Evolutionary conservation across 2,888 invertebrate genomes (phyloP), one percentile per base, ranked within the genome.

Genomic region (Muscina levida): DNA sequence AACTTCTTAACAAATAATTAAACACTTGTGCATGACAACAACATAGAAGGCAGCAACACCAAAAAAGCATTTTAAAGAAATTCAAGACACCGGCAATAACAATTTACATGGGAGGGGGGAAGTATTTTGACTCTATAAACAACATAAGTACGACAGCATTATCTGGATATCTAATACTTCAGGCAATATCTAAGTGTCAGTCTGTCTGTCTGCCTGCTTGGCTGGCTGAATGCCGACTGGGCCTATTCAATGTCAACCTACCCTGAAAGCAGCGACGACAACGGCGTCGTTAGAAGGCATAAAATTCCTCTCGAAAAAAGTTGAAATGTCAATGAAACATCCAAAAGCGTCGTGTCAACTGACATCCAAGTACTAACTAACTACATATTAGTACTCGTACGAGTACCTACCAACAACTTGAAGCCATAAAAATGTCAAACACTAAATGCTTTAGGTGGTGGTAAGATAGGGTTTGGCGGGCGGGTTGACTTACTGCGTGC

Each of bases 301-400:
- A 53, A 53, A 31, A 53, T 53, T 53, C 22, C 53, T 6, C 8
- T 19, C 48, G 19, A 48, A 46, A 13, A 56, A 62, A 62, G 62
- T 62, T 62, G 22, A 62, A 62, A 62, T 62, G 62, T 62, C 62
- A 62, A 42, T 62, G 39, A 62, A 62, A 62, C 62, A 42, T 22
- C 39, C 39, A 62, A 62, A 17, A 37, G 19, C 42, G 51, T 51
- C 59, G 11, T 62, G 22, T 42, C 62, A 62, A 62, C 39, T 62
- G 39, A 62, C 42, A 39, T 39, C 8, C 31, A 8, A 31, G 31
- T 31, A 31, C 31, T 3, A 31, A 31, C 3, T 31, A 5, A 31
- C 31, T n/a, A n/a, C n/a, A n/a, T n/a, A n/a, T n/a, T n/a, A 31
- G 31, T 31, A 31, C 31, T 3, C 3, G 31, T 31, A 31, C 8